These are phyloP conservation scores for Typhlichthys subterraneus DNA, from an alignment of 2,797 vertebrate species.

Conservation along the genomic window DNA sequence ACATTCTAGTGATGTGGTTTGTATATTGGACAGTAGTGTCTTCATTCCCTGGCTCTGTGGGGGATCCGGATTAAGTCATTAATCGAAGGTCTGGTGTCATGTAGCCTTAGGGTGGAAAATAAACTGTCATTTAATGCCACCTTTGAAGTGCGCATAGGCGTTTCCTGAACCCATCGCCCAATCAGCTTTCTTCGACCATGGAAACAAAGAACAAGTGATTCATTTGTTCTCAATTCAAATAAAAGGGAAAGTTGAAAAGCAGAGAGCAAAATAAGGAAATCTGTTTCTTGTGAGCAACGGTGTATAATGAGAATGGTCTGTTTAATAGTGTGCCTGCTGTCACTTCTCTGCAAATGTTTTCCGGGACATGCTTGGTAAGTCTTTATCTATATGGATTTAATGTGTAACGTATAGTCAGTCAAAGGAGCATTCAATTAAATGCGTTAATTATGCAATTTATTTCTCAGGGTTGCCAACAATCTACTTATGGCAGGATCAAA, in stretches of 20 bases:
- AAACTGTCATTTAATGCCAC: conserved; percentile 46
- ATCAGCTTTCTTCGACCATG: conserved; percentile 52
- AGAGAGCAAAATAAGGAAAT: conserved; percentile 26
- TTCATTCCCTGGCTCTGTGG: conserved; percentile 19
- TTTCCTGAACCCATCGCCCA: conserved; percentile 67
- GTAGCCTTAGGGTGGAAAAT: conserved; percentile 41
- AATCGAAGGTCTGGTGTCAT: conserved; percentile 20
- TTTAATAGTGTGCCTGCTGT: conserved; percentile 50
- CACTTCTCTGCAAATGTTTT: conserved; percentile 42
- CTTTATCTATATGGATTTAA: neutral
- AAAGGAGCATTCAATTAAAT: neutral
- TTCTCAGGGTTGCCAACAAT: conserved; percentile 89
- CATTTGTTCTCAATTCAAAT: conserved; percentile 57
- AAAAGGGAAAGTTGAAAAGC: conserved; percentile 50
- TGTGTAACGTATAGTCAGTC: neutral
- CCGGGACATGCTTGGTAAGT: conserved; percentile 76
- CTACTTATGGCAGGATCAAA: conserved; percentile 95
- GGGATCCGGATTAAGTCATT: conserved; percentile 35
- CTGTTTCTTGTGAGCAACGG: conserved; percentile 7
- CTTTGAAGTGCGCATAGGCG: conserved; percentile 80
- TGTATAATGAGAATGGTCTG: conserved; percentile 47
- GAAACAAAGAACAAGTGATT: conserved; percentile 56
- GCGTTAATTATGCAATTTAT: neutral
- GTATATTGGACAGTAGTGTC: conserved; percentile 59
- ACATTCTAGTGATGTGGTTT: conserved; percentile 13